Evolutionary conservation across 23 tunicate species (phyloP), one percentile per base, ranked within the genome.

Genomic region (Trididemnum nubilum): DNA sequence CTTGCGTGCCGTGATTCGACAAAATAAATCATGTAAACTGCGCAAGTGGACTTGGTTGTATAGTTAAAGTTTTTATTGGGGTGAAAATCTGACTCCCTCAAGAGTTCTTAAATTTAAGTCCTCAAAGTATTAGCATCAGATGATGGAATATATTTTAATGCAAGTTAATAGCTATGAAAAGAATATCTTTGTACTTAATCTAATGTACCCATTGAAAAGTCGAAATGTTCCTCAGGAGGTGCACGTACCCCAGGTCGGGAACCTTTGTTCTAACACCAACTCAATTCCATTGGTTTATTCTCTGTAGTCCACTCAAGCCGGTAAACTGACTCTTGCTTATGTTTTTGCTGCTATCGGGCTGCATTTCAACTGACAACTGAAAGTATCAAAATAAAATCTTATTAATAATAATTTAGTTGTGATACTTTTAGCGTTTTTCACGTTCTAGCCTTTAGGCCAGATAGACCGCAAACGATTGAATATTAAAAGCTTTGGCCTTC

Each of bases 151-250:
- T 67, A 67, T 73, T 73, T 38, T 38, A 39, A 39, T 25, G 78
- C 29, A 9, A 28, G 39, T 38, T 73, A 38, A 58, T 37, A 73
- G 78, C 39, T 73, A 73, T 73, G 78, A 27, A 38, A 73, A 69
- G 74, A 69, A 69, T 69, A 69, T 69, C 74, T 58, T 73, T 73
- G 28, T 24, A 73, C 58, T 73, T 73, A 73, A 73, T 39, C 78
- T 73, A 73, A 73, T 37, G 58, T 73, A 73, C 78, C 58, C 78
- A 57, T 21, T 73, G 32, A 37, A 73, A 73, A 73, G 57, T 37
- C 58, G 78, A 73, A 69, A 69, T 69, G 69, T 61, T 22, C 69
- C 69, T 26, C 69, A 9, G 69, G 69, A 24, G 69, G 69, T 61
- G 22, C 69, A 61, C 22, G 74, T 69, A 69, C 38, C 74, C 74